phyloP scores from a whole-genome alignment of 1,140 invertebrate species.

The Belonocnema kinseyi region DNA sequence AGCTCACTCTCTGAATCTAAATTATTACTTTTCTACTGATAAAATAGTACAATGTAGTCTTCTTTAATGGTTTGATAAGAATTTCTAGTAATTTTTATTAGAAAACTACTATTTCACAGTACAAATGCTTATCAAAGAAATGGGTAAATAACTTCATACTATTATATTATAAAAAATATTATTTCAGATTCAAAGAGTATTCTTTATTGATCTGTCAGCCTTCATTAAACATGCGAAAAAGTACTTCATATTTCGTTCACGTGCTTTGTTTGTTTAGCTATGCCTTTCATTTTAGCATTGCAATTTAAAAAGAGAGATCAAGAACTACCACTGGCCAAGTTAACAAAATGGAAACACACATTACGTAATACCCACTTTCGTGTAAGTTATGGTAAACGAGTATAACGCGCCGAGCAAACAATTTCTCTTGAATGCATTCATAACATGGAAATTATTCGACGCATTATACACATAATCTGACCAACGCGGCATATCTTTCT shows the following conservation, averaged over 20 bases:
- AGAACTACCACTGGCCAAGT: neutral
- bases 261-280: neutral
- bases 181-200: too few relatives aligned
- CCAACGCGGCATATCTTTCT: conserved; percentile 7
- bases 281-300: neutral
- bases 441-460: conserved; percentile 22
- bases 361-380: conserved; percentile 1
- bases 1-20: neutral
- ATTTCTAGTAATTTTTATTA: too few relatives aligned
- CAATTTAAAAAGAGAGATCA: conserved; percentile 4
- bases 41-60: too few relatives aligned
- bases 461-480: conserved; percentile 28
- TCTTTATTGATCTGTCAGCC: neutral
- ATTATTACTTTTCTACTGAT: too few relatives aligned
- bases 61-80: too few relatives aligned
- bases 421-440: conserved; percentile 4
- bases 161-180: too few relatives aligned
- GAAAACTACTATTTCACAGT: too few relatives aligned
- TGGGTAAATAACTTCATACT: too few relatives aligned
- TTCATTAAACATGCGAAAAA: neutral
- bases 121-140: too few relatives aligned
- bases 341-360: conserved; percentile 7
- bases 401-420: conserved; percentile 6
- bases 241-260: neutral
- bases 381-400: neutral